Evolutionary conservation across 2,888 invertebrate genomes (phyloP).

Genomic region (Deroplatys truncata): DNA sequence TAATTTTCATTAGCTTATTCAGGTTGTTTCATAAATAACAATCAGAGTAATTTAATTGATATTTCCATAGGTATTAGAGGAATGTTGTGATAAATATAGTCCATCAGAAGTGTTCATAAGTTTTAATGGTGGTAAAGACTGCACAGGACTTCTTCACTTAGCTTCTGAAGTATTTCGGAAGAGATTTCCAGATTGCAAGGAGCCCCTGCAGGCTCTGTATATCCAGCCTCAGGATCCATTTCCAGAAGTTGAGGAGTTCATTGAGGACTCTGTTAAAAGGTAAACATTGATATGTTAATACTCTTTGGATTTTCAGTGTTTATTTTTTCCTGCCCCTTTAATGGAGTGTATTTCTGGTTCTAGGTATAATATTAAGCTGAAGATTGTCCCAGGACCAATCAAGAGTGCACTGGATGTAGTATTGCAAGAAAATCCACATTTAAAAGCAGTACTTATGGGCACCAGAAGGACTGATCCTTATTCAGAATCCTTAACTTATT

Average conservation of each 20-base stretch:
- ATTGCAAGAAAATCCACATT: constrained; percentile 51
- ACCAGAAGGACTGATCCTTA: constrained; percentile 84
- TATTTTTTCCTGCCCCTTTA: neutral
- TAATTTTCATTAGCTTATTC: no score
- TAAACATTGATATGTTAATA: neutral
- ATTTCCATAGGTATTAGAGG: constrained; percentile 54
- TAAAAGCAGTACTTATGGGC: constrained; percentile 90
- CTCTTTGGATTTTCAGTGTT: neutral
- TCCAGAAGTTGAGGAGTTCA: constrained; percentile 68
- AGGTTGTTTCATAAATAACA: neutral
- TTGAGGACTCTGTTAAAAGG: constrained; percentile 61
- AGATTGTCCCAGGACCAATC: constrained; percentile 64
- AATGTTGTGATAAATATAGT: constrained; percentile 60
- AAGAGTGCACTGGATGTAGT: constrained; percentile 65
- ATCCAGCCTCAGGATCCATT: constrained; percentile 78
- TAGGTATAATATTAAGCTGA: constrained; percentile 68
- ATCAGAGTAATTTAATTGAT: neutral
- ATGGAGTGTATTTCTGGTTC: constrained; percentile 18
- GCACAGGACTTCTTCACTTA: constrained; percentile 84
- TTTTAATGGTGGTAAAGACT: constrained; percentile 99
- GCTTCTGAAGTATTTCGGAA: constrained; percentile 48
- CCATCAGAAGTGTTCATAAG: constrained; percentile 78
- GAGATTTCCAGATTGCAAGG: constrained; percentile 29
- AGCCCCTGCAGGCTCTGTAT: constrained; percentile 66
- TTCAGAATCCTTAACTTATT: constrained; percentile 59